Conservation (phyloP, 2,888 invertebrate genomes). For the Erebia ligea region DNA sequence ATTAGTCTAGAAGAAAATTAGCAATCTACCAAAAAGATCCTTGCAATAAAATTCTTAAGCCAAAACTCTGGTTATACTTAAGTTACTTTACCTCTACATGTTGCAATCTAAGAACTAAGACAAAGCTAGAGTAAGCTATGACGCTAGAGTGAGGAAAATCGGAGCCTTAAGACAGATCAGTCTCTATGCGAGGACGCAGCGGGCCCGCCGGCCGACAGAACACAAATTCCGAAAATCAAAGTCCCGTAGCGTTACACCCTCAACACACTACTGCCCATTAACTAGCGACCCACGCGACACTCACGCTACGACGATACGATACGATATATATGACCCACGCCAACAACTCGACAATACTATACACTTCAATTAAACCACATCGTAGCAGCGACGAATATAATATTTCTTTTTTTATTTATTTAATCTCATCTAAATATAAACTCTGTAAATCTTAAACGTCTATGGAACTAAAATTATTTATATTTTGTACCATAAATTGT, state of each 20-base stretch:
- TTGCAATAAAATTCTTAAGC: no score
- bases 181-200: neutral
- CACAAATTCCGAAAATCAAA: conserved; percentile 49
- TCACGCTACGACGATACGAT: conserved; percentile 43
- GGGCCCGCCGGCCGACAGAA: conserved; percentile 48
- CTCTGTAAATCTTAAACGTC: conserved; percentile 76
- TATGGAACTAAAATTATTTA: conserved; percentile 80
- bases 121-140: no score
- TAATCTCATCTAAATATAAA: conserved; percentile 71
- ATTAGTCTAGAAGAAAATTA: no score
- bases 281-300: conserved; percentile 59
- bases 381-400: conserved; percentile 47
- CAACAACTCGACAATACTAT: conserved; percentile 48
- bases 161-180: no score
- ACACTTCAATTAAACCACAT: conserved; percentile 13
- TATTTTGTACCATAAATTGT: conserved; percentile 78
- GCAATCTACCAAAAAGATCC: no score
- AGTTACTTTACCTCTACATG: no score
- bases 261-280: conserved; percentile 53
- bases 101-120: no score
- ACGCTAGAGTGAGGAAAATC: no score
- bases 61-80: no score
- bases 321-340: conserved; percentile 60
- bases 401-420: conserved; percentile 43
- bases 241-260: conserved; percentile 47